Evolutionary conservation across 1,140 invertebrate species (phyloP), one percentile per base, ranked within the genome.

Genomic region (Eumeta japonica): DNA sequence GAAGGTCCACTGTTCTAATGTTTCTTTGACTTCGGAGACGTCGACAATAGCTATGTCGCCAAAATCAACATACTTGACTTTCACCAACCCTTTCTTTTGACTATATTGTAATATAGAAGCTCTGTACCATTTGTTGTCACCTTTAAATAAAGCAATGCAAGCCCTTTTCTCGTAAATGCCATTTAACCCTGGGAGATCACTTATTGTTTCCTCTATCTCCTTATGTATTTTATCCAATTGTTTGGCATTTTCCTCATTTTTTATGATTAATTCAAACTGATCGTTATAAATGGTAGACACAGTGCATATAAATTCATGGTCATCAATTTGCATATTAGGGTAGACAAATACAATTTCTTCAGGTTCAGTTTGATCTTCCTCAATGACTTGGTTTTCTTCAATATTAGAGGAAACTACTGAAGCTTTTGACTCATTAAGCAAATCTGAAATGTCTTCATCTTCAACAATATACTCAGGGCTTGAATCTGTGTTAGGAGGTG

Each of bases 21-120:
- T 63, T 46, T 72, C 71, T 43, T 52, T 59, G 2, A 56, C 52
- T 42, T 75, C 52, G 15, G 46, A 37, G 15, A 62, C 16, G 2
- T 57, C 39, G 30, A 72, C 43, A 5, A 68, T 29, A 38, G 59
- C 58, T 28, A 58, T 46, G 37, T 72, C 70, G 3, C 71, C 71
- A 38, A 62, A 75, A 45, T 75, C 71, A n/a, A 75, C 51, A 42
- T 65, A 75, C 41, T 53, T 55, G 0, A 75, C 63, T 59, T 70
- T 70, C 0, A 72, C 37, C 13, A 49, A 41, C 29, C 49, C 53
- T 46, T 58, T 61, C 0, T 28, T 35, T 35, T 61, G 48, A 37
- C 66, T 70, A 28, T 59, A 67, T 37, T 70, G 49, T 17, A 68
- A 41, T 20, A 74, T 59, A 0, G 38, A 40, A 1, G 68, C 63